Evolutionary conservation across 2,888 invertebrate genomes (phyloP).

Genomic region (Spilosoma lubricipeda): DNA sequence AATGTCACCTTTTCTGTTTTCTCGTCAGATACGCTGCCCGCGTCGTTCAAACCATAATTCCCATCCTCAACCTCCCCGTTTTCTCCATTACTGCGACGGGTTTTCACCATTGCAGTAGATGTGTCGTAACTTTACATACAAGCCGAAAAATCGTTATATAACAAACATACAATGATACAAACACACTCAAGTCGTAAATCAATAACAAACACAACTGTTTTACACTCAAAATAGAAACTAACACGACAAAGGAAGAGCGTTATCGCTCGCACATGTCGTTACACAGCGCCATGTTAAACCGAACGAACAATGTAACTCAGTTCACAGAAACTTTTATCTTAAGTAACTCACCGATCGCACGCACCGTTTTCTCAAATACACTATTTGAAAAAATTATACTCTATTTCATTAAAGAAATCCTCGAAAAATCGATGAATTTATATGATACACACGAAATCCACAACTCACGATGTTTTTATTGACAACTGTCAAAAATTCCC

Average conservation of each 20-base stretch:
- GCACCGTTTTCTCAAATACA: constrained; percentile 53
- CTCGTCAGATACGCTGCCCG: constrained; percentile 82
- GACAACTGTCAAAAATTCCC: constrained; percentile 83
- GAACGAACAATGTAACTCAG: constrained; percentile 64
- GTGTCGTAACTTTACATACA: constrained; percentile 72
- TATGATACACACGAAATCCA: constrained; percentile 61
- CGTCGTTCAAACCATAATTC: constrained; percentile 81
- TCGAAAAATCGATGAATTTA: constrained; percentile 53
- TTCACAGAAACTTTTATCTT: constrained; percentile 56
- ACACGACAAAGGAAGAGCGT: constrained; percentile 77
- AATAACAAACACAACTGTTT: constrained; percentile 56
- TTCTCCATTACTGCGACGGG: constrained; percentile 85
- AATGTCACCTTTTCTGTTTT: constrained; percentile 85
- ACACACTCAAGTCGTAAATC: constrained; percentile 63
- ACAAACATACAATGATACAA: constrained; percentile 63
- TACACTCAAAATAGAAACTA: constrained; percentile 66
- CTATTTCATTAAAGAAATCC: constrained; percentile 42
- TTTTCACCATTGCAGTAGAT: constrained; percentile 83
- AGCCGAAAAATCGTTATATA: constrained; percentile 70
- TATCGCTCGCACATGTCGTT: constrained; percentile 83
- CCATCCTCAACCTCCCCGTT: constrained; percentile 83
- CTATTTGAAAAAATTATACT: constrained; percentile 39
- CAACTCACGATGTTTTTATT: constrained; percentile 79
- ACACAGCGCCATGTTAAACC: constrained; percentile 79
- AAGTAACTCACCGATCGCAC: constrained; percentile 72